A percentile compares a stretch with the other conserved stretches of the same genome.
phyloP scores from a whole-genome alignment of 2,797 vertebrate genomes.

The Myotis pilosus region DNA sequence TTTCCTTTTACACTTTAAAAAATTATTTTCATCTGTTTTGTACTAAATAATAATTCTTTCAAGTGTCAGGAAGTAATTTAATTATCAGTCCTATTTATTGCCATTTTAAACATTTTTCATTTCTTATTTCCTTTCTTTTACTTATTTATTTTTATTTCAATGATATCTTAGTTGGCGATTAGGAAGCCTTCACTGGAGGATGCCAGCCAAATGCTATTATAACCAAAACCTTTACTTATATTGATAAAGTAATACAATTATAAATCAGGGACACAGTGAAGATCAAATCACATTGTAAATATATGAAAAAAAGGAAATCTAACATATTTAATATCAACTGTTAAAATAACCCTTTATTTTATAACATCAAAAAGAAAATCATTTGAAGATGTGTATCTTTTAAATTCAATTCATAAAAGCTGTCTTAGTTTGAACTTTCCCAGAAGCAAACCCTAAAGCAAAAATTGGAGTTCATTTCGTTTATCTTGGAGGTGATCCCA shows the following conservation, averaged over 20 bases:
- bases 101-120: neutral
- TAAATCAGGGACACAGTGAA: neutral
- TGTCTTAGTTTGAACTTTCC: neutral
- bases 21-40: neutral
- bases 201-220: neutral
- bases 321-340: neutral
- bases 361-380: neutral
- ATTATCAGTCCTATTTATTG: neutral
- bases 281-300: neutral
- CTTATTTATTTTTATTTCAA: neutral
- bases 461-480: neutral
- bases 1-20: neutral
- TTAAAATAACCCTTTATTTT: neutral
- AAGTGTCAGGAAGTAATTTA: neutral
- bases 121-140: neutral
- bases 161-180: neutral
- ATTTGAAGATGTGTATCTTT: neutral
- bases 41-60: neutral
- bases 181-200: neutral
- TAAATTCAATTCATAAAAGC: neutral
- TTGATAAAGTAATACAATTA: neutral
- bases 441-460: neutral
- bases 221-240: neutral
- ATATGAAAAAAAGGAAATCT: slow-evolving; percentile 27
- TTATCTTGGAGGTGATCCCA: neutral